Percentiles rank a stretch among this genome's conserved stretches.
phyloP scores from a whole-genome alignment of 1,140 invertebrate species.

The Laodelphax striatellus region DNA sequence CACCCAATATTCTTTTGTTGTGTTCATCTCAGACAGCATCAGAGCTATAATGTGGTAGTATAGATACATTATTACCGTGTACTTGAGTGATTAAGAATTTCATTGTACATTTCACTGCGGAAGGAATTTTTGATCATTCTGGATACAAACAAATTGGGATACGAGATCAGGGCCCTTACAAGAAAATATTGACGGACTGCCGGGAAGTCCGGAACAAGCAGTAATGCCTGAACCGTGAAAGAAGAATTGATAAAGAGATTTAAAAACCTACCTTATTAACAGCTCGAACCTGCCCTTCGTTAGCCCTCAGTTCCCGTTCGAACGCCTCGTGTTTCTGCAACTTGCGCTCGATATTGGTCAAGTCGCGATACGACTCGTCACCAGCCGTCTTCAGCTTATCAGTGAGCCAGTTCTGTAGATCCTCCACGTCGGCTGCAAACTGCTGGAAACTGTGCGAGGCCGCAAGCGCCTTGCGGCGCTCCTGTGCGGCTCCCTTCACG shows the following conservation, averaged over 20 bases:
- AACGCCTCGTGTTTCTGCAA: constrained; percentile 97
- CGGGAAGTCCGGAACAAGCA: too few relatives aligned
- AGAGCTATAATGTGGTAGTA: too few relatives aligned
- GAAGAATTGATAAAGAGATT: not conserved
- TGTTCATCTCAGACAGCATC: too few relatives aligned
- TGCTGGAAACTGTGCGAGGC: constrained; percentile 72
- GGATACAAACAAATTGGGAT: too few relatives aligned
- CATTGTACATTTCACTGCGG: too few relatives aligned
- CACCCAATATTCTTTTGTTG: too few relatives aligned
- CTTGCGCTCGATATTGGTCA: constrained; percentile 84
- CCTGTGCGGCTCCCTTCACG: constrained; percentile 62
- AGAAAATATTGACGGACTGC: too few relatives aligned
- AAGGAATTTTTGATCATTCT: too few relatives aligned
- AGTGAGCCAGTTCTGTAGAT: constrained; percentile 76
- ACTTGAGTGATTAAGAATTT: too few relatives aligned
- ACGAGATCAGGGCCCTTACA: too few relatives aligned
- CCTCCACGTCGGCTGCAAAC: constrained; percentile 81
- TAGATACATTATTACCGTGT: too few relatives aligned
- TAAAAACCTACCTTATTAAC: constrained; percentile 54
- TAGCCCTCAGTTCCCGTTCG: constrained; percentile 84
- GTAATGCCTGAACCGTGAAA: too few relatives aligned
- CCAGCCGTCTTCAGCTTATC: constrained; percentile 85
- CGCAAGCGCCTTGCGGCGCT: constrained; percentile 55
- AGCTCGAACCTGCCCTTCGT: constrained; percentile 73
- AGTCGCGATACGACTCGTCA: constrained; percentile 86